Conservation (phyloP, 2,797 vertebrate species). For the Nothura maculosa region DNA sequence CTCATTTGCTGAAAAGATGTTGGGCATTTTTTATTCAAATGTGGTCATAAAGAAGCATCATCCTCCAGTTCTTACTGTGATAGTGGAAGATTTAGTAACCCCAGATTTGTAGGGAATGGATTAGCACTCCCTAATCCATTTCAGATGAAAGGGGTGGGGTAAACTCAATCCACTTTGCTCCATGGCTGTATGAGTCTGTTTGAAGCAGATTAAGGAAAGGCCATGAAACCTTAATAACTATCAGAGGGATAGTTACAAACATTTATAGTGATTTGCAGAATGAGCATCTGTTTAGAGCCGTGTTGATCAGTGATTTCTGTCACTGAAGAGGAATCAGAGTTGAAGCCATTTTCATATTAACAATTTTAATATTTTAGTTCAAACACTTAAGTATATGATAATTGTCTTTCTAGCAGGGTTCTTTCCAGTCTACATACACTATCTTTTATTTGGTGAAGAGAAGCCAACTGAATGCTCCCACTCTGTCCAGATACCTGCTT, state of each 20-base stretch:
- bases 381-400: neutral
- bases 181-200: conserved; percentile 52
- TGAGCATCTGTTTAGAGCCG: neutral
- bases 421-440: neutral
- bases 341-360: neutral
- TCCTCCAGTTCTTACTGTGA: conserved; percentile 7
- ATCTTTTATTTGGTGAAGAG: neutral
- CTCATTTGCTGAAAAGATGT: neutral
- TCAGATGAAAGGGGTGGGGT: conserved; percentile 2
- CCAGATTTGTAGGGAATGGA: conserved; percentile 13
- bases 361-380: neutral
- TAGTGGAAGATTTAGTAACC: neutral
- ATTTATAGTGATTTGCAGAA: neutral
- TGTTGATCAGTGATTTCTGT: neutral
- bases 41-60: conserved; percentile 4
- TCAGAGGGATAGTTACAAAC: neutral
- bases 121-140: conserved; percentile 28
- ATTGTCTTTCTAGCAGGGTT: neutral
- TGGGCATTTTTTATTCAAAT: neutral
- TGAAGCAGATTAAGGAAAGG: conserved; percentile 33
- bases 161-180: conserved; percentile 48
- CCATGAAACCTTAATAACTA: neutral
- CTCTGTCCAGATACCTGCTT: neutral
- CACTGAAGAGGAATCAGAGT: neutral
- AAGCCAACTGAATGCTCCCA: neutral